A percentile compares a stretch with the other conserved stretches of the same genome.
phyloP scores from a whole-genome alignment of 1,140 invertebrate genomes.

The Cherax destructor region DNA sequence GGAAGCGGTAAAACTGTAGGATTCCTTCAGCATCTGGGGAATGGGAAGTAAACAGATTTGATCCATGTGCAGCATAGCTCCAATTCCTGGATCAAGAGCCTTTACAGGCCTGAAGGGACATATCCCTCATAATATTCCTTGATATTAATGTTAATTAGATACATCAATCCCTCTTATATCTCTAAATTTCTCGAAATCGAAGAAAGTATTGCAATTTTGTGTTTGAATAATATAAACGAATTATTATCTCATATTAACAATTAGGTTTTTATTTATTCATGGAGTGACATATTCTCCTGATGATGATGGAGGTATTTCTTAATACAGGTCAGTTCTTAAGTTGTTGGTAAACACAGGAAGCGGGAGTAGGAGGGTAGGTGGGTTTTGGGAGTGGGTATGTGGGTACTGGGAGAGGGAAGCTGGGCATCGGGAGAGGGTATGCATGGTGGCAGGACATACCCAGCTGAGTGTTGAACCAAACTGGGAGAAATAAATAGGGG shows the following conservation, averaged over 20 bases:
- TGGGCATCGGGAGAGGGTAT: too few species aligned
- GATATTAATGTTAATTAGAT: neutral
- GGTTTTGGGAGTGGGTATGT: neutral
- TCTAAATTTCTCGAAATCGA: neutral
- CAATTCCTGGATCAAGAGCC: too few species aligned
- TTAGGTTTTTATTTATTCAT: too few species aligned
- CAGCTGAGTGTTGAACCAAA: neutral
- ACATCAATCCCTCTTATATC: neutral
- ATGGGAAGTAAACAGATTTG: too few species aligned
- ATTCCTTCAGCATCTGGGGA: too few species aligned
- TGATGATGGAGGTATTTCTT: too few species aligned
- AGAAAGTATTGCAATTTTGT: neutral
- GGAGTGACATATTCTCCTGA: too few species aligned
- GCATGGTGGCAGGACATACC: neutral
- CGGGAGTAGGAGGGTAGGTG: neutral
- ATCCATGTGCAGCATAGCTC: too few species aligned
- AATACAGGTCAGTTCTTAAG: too few species aligned
- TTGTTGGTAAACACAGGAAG: neutral
- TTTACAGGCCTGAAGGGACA: too few species aligned
- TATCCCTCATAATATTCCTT: too few species aligned
- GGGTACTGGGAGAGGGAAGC: neutral
- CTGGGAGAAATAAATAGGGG: conserved; percentile 9
- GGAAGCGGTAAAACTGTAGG: too few species aligned
- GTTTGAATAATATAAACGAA: neutral
- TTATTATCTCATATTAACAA: neutral